Evolutionary conservation across 2,888 invertebrate species (phyloP), one percentile per base, ranked within the genome.

Genomic region (Megastigmus dorsalis): DNA sequence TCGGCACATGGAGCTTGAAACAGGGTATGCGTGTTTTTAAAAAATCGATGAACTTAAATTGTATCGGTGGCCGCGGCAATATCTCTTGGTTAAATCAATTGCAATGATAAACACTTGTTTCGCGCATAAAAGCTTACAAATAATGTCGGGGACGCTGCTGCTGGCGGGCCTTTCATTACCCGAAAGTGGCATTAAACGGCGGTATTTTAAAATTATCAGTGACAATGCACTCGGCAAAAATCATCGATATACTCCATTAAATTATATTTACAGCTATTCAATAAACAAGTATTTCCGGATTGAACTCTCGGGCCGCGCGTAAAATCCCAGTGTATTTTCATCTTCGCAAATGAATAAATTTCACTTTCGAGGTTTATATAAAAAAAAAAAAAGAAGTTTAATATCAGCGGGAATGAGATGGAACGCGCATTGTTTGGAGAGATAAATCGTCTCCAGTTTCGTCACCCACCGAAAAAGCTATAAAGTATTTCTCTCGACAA

Each of bases 371-470:
- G n/a, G n/a, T n/a, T n/a, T n/a, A n/a, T n/a, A 15, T 15, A 28
- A 0, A 59, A 41, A 52, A 2, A 36, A n/a, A n/a, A 41, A 55
- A 41, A 15, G 9, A 4, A 36, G 36, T 36, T 20, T 5, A 26
- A n/a, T 52, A 15, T 41, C 50, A n/a, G n/a, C n/a, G 23, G 10
- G 10, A 52, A 38, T 63, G 15, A 52, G 23, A 13, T 23, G 52
- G 38, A 59, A 50, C 28, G 59, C 28, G 59, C 26, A 3, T 52
- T 36, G 50, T 59, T 50, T 68, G 13, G 30, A 69, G 23, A 30
- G 52, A 50, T 41, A 67, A 67, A 52, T 52, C 50, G 10, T 20
- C 13, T 5, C 20, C 10, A 36, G 2, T 68, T 67, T 55, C 67
- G 13, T 13, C 59, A 50, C n/a, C n/a, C 38, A 18, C 23, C 26